Conservation (phyloP, 2,888 invertebrate species). For the Stegana nigrithorax region DNA sequence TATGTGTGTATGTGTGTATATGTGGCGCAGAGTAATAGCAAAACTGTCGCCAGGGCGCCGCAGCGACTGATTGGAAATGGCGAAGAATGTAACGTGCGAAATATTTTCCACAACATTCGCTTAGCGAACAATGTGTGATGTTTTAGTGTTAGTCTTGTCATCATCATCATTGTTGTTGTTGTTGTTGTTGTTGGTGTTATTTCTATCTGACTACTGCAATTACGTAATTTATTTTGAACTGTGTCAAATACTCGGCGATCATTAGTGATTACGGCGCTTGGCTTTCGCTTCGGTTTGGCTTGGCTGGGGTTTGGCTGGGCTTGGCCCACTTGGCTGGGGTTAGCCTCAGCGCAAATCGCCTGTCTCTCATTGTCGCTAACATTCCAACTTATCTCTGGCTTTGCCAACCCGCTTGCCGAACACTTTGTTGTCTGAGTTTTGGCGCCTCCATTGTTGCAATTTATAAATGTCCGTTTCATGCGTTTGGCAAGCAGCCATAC, state of each 20-base stretch:
- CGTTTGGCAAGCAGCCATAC: constrained; percentile 13
- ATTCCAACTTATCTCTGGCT: too few species aligned
- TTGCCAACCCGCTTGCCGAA: too few species aligned
- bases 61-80: neutral
- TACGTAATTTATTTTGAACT: constrained; percentile 62
- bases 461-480: constrained; percentile 6
- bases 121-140: too few species aligned
- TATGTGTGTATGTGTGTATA: too few species aligned
- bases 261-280: constrained; percentile 2
- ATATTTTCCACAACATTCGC: neutral
- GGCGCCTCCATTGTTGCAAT: constrained; percentile 14
- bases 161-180: neutral
- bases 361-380: neutral
- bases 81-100: neutral
- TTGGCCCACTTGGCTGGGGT: too few species aligned
- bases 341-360: neutral
- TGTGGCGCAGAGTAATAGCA: too few species aligned
- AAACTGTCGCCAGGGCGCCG: neutral
- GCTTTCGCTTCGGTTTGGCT: neutral
- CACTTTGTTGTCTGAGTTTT: too few species aligned
- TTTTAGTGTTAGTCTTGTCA: too few species aligned
- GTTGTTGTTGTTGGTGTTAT: neutral
- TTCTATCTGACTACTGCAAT: constrained; percentile 42
- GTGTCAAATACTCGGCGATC: constrained; percentile 57
- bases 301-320: neutral